phyloP scores from a whole-genome alignment of 92 coral and sea anemone species.

The Umimayanthus chanpuru region DNA sequence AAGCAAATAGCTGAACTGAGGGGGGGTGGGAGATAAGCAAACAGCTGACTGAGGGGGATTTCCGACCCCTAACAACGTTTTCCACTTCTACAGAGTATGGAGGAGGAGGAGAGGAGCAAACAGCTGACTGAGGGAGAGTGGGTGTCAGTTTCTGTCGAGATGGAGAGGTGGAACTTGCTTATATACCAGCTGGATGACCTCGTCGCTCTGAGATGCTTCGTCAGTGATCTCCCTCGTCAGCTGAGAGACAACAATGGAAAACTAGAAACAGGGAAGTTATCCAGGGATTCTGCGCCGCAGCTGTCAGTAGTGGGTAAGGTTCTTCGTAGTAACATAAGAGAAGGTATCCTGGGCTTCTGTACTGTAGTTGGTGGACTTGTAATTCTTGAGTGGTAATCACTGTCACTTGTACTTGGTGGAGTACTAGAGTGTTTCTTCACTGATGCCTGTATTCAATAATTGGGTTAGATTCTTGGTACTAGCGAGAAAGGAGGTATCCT shows the following conservation, averaged over 20 bases:
- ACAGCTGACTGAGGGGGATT: not conserved
- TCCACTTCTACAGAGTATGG: slow-evolving; percentile 55
- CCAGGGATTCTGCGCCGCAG: slow-evolving; percentile 28
- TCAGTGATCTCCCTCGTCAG: slow-evolving; percentile 45
- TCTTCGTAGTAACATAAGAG: not conserved
- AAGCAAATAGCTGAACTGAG: slow-evolving; percentile 45
- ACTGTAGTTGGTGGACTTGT: not conserved
- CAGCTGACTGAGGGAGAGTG: slow-evolving; percentile 87
- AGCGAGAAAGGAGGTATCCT: too few species aligned
- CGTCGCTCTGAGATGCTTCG: slow-evolving; percentile 58
- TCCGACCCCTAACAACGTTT: not conserved
- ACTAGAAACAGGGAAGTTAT: not conserved
- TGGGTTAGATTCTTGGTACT: slow-evolving; percentile 53
- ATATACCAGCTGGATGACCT: slow-evolving; percentile 88
- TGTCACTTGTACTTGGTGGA: not conserved
- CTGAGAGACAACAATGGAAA: slow-evolving; percentile 6
- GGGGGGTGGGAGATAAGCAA: too few species aligned
- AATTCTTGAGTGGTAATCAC: too few species aligned
- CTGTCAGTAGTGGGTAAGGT: slow-evolving; percentile 76
- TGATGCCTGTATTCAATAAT: too few species aligned
- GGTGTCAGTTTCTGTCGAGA: slow-evolving; percentile 95
- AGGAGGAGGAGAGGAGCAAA: slow-evolving; percentile 56
- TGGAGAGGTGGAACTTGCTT: slow-evolving; percentile 95
- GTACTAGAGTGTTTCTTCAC: too few species aligned
- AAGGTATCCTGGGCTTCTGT: too few species aligned